Evolutionary conservation across 2,888 invertebrate species (phyloP), one percentile per base, ranked within the genome.

Genomic region (Megaustenia siamemsis): DNA sequence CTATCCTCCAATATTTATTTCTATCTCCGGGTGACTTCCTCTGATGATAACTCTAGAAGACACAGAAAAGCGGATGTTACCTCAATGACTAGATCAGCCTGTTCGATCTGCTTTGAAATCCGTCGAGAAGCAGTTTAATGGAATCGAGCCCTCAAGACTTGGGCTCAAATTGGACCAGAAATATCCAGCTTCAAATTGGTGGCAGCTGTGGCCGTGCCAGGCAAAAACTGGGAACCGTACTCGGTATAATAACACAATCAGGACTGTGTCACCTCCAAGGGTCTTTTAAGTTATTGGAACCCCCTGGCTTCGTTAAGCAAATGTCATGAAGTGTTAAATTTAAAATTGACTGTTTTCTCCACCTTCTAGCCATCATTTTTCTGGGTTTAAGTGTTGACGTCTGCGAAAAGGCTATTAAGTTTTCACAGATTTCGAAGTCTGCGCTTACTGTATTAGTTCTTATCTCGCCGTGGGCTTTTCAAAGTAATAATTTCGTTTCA

Each of bases 211-310:
- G 73, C 78, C 24, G 1, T 28, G 78, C 35, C 63, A 43, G 45
- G 66, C 78, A 78, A 63, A 45, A 78, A 66, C 63, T 43, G 32
- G 28, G 43, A 49, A 32, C 32, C 32, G 43, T n/a, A 60, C 60
- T 28, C 66, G 45, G 43, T 43, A 43, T 78, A 78, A 78, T 78
- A 78, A 78, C 66, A 60, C 78, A 78, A 45, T 78, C 78, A 78
- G 32, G 15, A n/a, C 35, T 8, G 28, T 78, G 78, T 78, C 63
- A 78, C 63, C 78, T 45, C 43, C 1, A 15, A 45, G 66, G 43
- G 24, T 24, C 43, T 40, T 32, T 78, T 66, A 60, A 43, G 78
- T 78, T 63, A 78, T 63, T 60, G 63, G 43, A 63, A 49, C 53
- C 43, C 63, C 40, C 40, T 43, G 35, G 78, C 66, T 78, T 63